A percentile compares a stretch with the other conserved stretches of the same genome.
Evolutionary conservation across 2,113 vertebrate species (phyloP).

Genomic region (human (Homo sapiens)): GRCh38 chr2:182271501-182272000

Average conservation of each 20-base stretch:
- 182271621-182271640: conserved; percentile 1
- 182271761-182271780: not conserved
- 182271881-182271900: not conserved
- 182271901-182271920: not conserved
- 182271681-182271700: not conserved
- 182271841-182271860: too few relatives aligned
- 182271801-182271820: not conserved
- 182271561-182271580: not conserved
- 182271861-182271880: not conserved
- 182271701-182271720: not conserved
- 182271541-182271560: conserved; percentile 9
- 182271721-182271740: not conserved
- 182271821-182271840: not conserved
- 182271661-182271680: not conserved
- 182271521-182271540: not conserved
- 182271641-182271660: not conserved
- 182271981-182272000: not conserved
- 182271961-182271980: not conserved
- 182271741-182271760: not conserved
- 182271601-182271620: conserved; percentile 9
- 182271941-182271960: not conserved
- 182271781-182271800: not conserved
- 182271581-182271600: conserved; percentile 10
- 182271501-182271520: conserved; percentile 26
- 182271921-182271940: not conserved